Base-by-base conservation (phyloP, 2,888 invertebrate species). In the Macropis europaea region DNA sequence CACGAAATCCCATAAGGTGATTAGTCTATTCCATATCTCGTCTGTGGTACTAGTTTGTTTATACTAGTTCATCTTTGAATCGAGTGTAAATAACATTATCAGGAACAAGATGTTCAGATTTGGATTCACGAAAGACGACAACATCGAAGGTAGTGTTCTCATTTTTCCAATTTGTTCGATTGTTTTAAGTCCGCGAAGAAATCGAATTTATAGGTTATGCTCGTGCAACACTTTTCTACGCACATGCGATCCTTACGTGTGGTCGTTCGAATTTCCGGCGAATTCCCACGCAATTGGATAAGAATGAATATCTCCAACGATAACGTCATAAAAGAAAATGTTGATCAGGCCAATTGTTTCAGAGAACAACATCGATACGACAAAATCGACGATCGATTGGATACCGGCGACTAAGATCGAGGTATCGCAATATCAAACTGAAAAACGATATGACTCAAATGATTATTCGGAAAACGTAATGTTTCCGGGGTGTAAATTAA, bases 391-490 rank as follows among this genome's bases (percentile, higher is more conserved):
- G 28, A 64, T 87, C 7, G 43, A 75, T 56, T 89, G 89, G 89
- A 80, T 86, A 52, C 59, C 84, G 34, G 88, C 87, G 1, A 71
- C 56, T 30, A 74, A 84, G 73, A 78, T 89, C 0, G 57, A 82
- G 22, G 48, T 86, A 54, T 70, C 70, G 7, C 0, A 34, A 2
- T 64, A 76, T 19, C 50, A 73, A 66, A 63, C 76, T 2, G 57
- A 66, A 15, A 66, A 61, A 36, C 68, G 56, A 40, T 77, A 67
- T 56, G 54, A 66, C 17, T 2, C 60, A 0, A 53, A 76, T 15
- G 84, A 84, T 47, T 82, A 80, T 30, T 48, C 67, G n/a, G 74
- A 77, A 43, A 75, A 64, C 32, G 28, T 64, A 62, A 24, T 66
- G 34, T 78, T 83, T 52, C 48, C 60, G 13, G 70, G 77, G 28